These are phyloP conservation scores for Cyrtorhinus lividipennis DNA, from an alignment of 1,140 invertebrate species.

Conservation along the genomic window DNA sequence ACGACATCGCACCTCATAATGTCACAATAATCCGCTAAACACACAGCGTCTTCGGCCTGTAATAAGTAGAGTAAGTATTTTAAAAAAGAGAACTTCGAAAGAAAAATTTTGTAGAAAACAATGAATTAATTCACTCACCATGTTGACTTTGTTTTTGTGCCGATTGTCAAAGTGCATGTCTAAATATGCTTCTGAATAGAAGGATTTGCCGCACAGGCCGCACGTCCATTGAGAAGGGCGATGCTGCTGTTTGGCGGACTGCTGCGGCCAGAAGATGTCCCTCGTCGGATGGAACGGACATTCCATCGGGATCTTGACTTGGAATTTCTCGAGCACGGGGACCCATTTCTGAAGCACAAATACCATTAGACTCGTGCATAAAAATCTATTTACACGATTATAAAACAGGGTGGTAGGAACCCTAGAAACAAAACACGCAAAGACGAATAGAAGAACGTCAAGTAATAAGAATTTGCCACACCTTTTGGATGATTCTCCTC, in stretches of 20 bases:
- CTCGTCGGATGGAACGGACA: constrained; percentile 77
- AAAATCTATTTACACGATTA: not conserved
- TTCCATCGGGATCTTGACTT: constrained; percentile 65
- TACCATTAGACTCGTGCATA: not conserved
- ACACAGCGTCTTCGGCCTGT: constrained; percentile 79
- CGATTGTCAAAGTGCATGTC: constrained; percentile 82
- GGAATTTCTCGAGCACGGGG: constrained; percentile 70
- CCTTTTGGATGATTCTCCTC: constrained; percentile 69
- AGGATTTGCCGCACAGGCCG: constrained; percentile 80
- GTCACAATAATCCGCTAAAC: constrained; percentile 85
- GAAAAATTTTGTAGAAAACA: too few species aligned
- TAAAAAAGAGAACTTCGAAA: constrained; percentile 18
- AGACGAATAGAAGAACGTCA: not conserved
- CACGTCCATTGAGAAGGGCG: constrained; percentile 79
- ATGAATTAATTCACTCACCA: constrained; percentile 37
- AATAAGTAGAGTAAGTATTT: constrained; percentile 19
- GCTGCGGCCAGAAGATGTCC: constrained; percentile 73
- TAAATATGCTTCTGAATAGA: constrained; percentile 74
- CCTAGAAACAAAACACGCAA: not conserved
- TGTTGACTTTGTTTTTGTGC: constrained; percentile 71
- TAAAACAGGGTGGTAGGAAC: not conserved
- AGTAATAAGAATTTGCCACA: constrained; percentile 24
- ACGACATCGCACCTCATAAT: constrained; percentile 87
- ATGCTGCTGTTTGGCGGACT: constrained; percentile 64
- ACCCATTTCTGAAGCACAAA: constrained; percentile 54